phyloP scores from a whole-genome alignment of 2,113 vertebrate species.

The Anarrhichthys ocellatus region DNA sequence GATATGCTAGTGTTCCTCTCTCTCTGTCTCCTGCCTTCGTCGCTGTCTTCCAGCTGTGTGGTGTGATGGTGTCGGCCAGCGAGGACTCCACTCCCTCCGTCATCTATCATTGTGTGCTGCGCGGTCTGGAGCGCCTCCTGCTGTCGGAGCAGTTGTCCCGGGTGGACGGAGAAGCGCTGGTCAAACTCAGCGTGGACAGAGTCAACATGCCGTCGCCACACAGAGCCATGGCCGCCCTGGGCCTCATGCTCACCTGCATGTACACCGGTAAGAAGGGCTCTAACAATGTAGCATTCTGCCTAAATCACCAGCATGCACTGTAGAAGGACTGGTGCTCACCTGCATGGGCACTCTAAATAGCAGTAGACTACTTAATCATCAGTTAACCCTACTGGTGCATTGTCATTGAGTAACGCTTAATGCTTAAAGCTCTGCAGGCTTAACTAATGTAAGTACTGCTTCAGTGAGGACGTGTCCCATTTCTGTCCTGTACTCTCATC shows the following conservation, averaged over 20 bases:
- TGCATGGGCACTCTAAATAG: neutral
- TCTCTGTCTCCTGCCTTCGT: neutral
- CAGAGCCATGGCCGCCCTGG: conserved; percentile 96
- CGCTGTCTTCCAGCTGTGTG: conserved; percentile 86
- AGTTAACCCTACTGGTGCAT: neutral
- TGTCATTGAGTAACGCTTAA: neutral
- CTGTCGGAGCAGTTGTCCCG: conserved; percentile 96
- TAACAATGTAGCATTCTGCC: neutral
- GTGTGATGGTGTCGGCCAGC: conserved; percentile 93
- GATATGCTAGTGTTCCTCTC: neutral
- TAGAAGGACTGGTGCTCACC: conserved; percentile 33
- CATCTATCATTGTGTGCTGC: conserved; percentile 95
- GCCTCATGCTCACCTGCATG: conserved; percentile 99
- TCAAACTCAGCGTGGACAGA: conserved; percentile 96
- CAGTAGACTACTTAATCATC: neutral
- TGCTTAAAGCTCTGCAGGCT: neutral
- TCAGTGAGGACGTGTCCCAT: neutral
- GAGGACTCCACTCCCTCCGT: conserved; percentile 95
- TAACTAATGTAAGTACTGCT: neutral
- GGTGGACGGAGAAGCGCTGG: conserved; percentile 91
- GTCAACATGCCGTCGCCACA: conserved; percentile 97
- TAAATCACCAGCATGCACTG: neutral
- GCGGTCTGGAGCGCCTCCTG: conserved; percentile 94
- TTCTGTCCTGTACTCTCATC: neutral
- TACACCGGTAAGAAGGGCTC: conserved; percentile 90